phyloP scores from a whole-genome alignment of 2,888 invertebrate genomes.

The Lasius platythorax region DNA sequence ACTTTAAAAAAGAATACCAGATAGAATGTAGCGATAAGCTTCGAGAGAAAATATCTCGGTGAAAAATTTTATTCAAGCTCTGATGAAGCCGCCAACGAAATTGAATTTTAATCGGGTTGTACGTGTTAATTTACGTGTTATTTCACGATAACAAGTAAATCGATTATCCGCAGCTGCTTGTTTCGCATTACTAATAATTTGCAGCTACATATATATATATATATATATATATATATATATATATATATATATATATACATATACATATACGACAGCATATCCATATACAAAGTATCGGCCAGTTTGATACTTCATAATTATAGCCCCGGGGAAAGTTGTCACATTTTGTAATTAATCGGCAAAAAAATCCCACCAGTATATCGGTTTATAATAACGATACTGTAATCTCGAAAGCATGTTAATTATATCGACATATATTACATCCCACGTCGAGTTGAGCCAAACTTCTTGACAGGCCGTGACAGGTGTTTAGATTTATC shows the following conservation, averaged over 20 bases:
- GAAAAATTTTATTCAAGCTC: neutral
- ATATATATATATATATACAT: too few relatives aligned
- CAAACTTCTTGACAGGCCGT: neutral
- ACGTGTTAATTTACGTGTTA: neutral
- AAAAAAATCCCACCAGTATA: neutral
- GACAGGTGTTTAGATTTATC: slow-evolving; percentile 5
- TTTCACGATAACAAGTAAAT: slow-evolving; percentile 4
- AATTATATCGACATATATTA: neutral
- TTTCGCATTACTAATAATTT: slow-evolving; percentile 10
- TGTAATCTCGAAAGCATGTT: neutral
- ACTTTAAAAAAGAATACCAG: neutral
- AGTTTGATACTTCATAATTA: slow-evolving; percentile 4
- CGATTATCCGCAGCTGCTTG: slow-evolving; percentile 30
- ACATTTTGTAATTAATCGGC: neutral
- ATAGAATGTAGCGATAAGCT: neutral
- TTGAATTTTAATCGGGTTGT: slow-evolving; percentile 33
- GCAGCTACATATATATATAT: neutral
- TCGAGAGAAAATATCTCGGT: neutral
- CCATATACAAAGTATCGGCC: neutral
- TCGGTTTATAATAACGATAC: neutral
- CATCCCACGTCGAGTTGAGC: neutral
- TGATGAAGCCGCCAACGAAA: neutral
- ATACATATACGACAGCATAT: neutral
- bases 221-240: too few relatives aligned
- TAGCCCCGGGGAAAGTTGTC: neutral